A percentile compares a stretch with the other conserved stretches of the same genome.
phyloP scores from a whole-genome alignment of 2,113 vertebrate genomes.

The Prolemur simus region DNA sequence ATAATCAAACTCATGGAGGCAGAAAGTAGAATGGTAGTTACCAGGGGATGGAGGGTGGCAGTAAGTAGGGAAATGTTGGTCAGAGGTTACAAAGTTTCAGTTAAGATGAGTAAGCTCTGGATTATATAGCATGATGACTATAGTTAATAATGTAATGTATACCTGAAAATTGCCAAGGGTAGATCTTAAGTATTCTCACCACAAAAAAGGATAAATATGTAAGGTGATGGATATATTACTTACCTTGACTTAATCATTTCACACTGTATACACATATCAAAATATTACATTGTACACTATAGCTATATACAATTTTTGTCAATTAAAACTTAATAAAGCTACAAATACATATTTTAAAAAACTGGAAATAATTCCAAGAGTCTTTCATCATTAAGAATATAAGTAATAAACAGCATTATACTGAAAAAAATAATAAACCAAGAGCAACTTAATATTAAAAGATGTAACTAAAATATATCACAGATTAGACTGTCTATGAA shows the following conservation, averaged over 20 bases:
- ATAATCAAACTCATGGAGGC: neutral
- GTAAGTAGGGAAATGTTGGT: neutral
- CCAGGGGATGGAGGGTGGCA: too few relatives aligned
- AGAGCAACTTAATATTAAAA: neutral
- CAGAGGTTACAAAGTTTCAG: neutral
- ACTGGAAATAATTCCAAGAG: neutral
- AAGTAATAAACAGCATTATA: neutral
- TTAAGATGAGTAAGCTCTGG: neutral
- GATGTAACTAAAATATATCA: neutral
- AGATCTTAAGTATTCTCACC: neutral
- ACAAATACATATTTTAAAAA: neutral
- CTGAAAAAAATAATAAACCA: neutral
- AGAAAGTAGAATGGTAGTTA: neutral
- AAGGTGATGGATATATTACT: neutral
- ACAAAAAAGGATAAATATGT: neutral
- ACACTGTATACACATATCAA: neutral
- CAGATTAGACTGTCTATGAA: neutral
- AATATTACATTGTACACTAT: neutral
- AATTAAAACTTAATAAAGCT: neutral
- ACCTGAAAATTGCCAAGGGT: neutral
- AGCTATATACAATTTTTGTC: neutral
- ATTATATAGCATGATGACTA: neutral
- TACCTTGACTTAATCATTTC: neutral
- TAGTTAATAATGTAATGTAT: neutral
- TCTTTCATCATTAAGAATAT: neutral